A percentile compares a stretch with the other conserved stretches of the same genome.
phyloP scores from a whole-genome alignment of 2,797 vertebrate genomes.

The Megalops cyprinoides region DNA sequence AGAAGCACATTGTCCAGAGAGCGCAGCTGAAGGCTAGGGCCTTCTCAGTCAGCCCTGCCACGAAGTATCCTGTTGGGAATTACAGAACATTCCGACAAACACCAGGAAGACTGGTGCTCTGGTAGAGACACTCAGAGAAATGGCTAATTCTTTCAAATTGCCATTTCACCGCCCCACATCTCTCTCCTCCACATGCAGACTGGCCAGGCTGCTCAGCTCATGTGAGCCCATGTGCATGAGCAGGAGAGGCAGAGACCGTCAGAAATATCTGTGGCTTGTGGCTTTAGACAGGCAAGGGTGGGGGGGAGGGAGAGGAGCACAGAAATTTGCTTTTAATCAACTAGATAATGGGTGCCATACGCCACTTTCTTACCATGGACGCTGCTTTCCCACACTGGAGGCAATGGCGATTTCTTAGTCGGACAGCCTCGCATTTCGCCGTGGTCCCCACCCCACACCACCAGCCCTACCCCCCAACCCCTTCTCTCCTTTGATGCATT shows the following conservation, averaged over 20 bases:
- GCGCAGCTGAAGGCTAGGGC: too few relatives aligned
- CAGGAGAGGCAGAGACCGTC: slow-evolving; percentile 40
- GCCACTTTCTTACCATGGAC: slow-evolving; percentile 65
- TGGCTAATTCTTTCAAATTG: slow-evolving; percentile 21
- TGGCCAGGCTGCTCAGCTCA: slow-evolving; percentile 63
- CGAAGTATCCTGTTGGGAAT: too few relatives aligned
- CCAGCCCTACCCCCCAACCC: slow-evolving; percentile 35
- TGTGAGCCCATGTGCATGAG: slow-evolving; percentile 44
- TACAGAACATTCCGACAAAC: too few relatives aligned
- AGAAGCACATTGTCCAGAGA: too few relatives aligned
- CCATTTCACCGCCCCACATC: slow-evolving; percentile 44
- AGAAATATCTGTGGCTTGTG: slow-evolving; percentile 86
- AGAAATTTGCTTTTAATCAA: slow-evolving; percentile 88
- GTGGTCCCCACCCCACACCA: too few relatives aligned
- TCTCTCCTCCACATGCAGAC: slow-evolving; percentile 59
- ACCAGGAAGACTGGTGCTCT: too few relatives aligned
- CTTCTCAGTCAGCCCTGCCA: too few relatives aligned
- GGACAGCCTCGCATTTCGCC: slow-evolving; percentile 44
- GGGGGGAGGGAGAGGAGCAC: slow-evolving; percentile 30
- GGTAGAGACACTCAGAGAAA: neutral
- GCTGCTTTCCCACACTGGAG: slow-evolving; percentile 37
- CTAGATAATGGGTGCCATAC: slow-evolving; percentile 86
- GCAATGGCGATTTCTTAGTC: slow-evolving; percentile 28
- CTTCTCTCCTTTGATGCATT: slow-evolving; percentile 35
- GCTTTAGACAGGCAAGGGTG: slow-evolving; percentile 62